phyloP scores from a whole-genome alignment of 2,113 vertebrate species.

The Irena cyanogastra region DNA sequence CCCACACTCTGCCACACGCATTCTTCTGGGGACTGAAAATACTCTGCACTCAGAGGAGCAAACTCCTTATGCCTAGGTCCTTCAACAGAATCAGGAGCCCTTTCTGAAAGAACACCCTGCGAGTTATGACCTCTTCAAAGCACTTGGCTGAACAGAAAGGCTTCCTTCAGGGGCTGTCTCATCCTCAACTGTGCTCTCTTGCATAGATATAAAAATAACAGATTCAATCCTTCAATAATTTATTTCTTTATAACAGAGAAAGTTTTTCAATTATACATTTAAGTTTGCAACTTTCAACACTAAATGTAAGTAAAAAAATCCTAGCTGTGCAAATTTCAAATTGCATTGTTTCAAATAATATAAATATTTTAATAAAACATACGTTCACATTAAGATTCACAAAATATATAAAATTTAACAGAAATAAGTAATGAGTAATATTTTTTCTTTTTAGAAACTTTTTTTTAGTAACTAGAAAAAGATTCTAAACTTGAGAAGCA shows the following conservation, averaged over 20 bases:
- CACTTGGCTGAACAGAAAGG: neutral
- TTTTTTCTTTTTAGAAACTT: neutral
- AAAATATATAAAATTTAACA: conserved; percentile 54
- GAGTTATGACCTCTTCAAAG: neutral
- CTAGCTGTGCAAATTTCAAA: conserved; percentile 76
- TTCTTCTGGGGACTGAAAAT: neutral
- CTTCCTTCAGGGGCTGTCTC: neutral
- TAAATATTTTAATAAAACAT: conserved; percentile 72
- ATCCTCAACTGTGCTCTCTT: neutral
- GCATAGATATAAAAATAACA: neutral
- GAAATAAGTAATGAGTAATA: neutral
- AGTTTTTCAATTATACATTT: conserved; percentile 55
- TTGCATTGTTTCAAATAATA: conserved; percentile 67
- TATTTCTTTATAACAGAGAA: conserved; percentile 62
- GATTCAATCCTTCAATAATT: conserved; percentile 72
- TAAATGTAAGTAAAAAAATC: conserved; percentile 32
- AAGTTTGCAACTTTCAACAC: conserved; percentile 34
- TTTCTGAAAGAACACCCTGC: neutral
- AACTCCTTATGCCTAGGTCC: neutral
- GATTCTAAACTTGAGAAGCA: conserved; percentile 4
- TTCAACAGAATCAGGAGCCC: neutral
- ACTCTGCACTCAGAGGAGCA: neutral
- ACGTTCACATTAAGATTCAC: conserved; percentile 67
- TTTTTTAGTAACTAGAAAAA: neutral
- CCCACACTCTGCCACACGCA: neutral